Percentiles rank a stretch among this genome's conserved stretches.
Conservation (phyloP, 2,113 vertebrate species). For the Upupa epops region DNA sequence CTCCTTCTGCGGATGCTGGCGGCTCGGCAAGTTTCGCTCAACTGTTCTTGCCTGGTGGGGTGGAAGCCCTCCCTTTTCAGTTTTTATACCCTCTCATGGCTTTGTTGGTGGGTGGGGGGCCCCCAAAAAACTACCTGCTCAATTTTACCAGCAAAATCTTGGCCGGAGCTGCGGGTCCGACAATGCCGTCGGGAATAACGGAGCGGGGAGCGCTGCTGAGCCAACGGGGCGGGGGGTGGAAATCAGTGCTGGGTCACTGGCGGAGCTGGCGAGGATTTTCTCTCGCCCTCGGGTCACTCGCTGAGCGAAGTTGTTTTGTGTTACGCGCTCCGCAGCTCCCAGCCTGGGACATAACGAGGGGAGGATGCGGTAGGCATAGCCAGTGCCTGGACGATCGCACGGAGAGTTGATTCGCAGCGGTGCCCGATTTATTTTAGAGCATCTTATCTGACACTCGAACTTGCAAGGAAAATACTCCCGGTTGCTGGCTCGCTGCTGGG, state of each 20-base stretch:
- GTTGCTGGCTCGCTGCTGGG: too few species aligned
- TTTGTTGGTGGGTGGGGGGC: neutral
- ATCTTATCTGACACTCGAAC: neutral
- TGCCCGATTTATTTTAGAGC: neutral
- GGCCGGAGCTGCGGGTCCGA: neutral
- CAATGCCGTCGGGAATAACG: neutral
- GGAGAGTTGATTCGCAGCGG: neutral
- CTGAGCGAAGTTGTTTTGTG: conserved; percentile 57
- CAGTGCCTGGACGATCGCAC: neutral
- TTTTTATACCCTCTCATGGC: neutral
- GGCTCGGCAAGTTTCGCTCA: neutral
- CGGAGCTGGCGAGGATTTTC: conserved; percentile 24
- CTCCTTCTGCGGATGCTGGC: neutral
- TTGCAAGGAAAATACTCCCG: neutral
- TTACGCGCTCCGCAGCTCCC: neutral
- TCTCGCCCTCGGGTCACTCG: conserved; percentile 32
- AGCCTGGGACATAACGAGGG: neutral
- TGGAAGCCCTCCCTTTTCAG: neutral
- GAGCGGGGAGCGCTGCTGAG: conserved; percentile 11
- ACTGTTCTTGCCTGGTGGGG: neutral
- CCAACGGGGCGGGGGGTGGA: neutral
- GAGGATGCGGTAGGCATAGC: neutral
- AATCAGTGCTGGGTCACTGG: conserved; percentile 53
- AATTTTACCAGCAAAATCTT: neutral
- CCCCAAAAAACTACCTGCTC: neutral